These are phyloP conservation scores for Hippasteria phrygiana DNA, from an alignment of 53 echinoderm and acorn worm species.

Conservation along the genomic window DNA sequence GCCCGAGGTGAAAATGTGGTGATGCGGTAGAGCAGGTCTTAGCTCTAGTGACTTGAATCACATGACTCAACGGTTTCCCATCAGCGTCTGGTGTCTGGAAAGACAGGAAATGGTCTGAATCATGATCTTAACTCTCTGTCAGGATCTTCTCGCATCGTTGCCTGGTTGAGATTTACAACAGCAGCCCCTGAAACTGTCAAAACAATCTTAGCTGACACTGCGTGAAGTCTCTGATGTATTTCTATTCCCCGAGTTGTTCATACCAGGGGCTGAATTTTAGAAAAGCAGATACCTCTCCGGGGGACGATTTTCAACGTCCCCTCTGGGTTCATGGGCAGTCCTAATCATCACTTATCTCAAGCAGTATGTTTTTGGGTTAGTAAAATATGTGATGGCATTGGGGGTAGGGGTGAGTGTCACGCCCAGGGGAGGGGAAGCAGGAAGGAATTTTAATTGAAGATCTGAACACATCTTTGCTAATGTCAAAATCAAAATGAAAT, in stretches of 20 bases:
- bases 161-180: background rate
- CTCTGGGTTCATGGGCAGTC: too few species aligned
- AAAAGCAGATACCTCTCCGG: background rate
- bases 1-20: background rate
- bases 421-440: too few species aligned
- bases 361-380: too few species aligned
- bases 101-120: conserved; percentile 43
- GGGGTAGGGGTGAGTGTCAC: too few species aligned
- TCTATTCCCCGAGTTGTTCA: background rate
- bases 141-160: background rate
- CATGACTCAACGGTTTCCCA: conserved; percentile 21
- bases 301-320: background rate
- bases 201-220: conserved; percentile 16
- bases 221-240: background rate
- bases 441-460: background rate
- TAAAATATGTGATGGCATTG: too few species aligned
- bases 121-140: background rate
- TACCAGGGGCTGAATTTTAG: background rate
- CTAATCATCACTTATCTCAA: too few species aligned
- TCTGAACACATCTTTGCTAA: background rate
- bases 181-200: background rate
- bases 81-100: conserved; percentile 8
- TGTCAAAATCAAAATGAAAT: too few species aligned
- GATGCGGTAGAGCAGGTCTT: background rate
- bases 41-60: background rate